phyloP scores from a whole-genome alignment of 1,140 invertebrate species.

The Lithobius niger region DNA sequence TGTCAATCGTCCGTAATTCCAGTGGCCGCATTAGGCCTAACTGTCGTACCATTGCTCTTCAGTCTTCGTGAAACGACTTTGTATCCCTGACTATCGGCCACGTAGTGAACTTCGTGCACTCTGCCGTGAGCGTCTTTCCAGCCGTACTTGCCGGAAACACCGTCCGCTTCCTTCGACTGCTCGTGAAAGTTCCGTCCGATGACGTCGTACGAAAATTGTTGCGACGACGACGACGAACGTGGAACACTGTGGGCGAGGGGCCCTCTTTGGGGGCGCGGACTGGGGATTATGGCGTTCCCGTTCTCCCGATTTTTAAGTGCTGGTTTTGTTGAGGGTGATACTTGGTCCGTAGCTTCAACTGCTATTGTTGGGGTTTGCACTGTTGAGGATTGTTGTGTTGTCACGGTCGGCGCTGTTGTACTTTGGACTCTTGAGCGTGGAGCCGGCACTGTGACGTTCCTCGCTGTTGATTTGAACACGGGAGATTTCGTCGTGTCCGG shows the following conservation, averaged over 20 bases:
- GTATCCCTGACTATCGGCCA: slow-evolving; percentile 61
- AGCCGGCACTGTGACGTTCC: not conserved
- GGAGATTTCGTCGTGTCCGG: not conserved
- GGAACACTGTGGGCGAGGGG: not conserved
- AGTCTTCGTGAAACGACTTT: too few species aligned
- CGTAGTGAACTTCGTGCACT: slow-evolving; percentile 49
- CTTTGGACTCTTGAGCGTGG: not conserved
- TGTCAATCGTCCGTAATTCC: too few species aligned
- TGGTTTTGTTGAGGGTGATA: not conserved
- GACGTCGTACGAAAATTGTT: not conserved
- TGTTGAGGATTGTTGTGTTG: not conserved
- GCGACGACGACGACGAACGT: not conserved
- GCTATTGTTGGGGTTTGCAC: not conserved
- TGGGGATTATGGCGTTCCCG: not conserved
- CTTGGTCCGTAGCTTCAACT: not conserved
- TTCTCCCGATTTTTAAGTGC: too few species aligned
- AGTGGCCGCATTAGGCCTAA: too few species aligned
- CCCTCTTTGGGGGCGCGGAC: not conserved
- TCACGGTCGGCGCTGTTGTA: not conserved
- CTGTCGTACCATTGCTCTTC: too few species aligned
- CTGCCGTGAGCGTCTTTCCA: slow-evolving; percentile 53
- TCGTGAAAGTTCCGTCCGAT: not conserved
- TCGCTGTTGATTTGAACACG: not conserved
- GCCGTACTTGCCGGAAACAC: slow-evolving; percentile 63
- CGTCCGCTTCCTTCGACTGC: slow-evolving; percentile 49